Base-by-base conservation (phyloP, 1,140 invertebrate genomes). In the Caenorhabditis tropicalis region DNA sequence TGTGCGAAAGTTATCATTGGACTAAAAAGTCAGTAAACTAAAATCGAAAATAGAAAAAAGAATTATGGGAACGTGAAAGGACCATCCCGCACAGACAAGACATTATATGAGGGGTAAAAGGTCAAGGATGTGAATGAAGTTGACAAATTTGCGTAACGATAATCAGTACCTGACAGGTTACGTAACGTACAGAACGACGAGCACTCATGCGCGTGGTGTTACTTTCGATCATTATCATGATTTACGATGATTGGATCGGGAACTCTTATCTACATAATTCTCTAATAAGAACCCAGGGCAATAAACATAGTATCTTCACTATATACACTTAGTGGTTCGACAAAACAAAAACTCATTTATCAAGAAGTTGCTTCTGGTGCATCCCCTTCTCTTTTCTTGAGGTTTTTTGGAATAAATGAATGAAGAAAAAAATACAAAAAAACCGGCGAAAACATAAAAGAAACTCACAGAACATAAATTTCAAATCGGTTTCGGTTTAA, bases 91-190 rank as follows among this genome's bases (percentile, higher is more conserved):
- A 29, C 2, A n/a, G n/a, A n/a, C n/a, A n/a, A n/a, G n/a, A n/a
- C n/a, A n/a, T n/a, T n/a, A n/a, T n/a, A 74, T 46, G 29, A 74
- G 16, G 29, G 65, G 27, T 74, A 27, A 43, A 21, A 43, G 36
- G 33, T 74, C 36, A 74, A 74, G 65, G 65, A 2, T 27, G 43
- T 12, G 19, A 74, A 21, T 24, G 19, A 43, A 74, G 36, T 74
- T 74, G 65, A 43, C 65, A 74, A 74, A 74, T 43, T 74, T 74
- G 65, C 65, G 65, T 74, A 74, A 74, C 65, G 65, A 74, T 74
- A 43, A 74, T 33, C 60, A 70, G n/a, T 70, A 27, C 43, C 43
- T 74, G 65, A n/a, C n/a, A 29, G n/a, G 65, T 74, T 74, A 74
- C 65, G 65, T 74, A 46, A 74, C 15, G 36, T 74, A 74, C 65